These are phyloP conservation scores for Todiramphus chloris DNA, from an alignment of 2,113 vertebrate genomes.

Conservation along the genomic window DNA sequence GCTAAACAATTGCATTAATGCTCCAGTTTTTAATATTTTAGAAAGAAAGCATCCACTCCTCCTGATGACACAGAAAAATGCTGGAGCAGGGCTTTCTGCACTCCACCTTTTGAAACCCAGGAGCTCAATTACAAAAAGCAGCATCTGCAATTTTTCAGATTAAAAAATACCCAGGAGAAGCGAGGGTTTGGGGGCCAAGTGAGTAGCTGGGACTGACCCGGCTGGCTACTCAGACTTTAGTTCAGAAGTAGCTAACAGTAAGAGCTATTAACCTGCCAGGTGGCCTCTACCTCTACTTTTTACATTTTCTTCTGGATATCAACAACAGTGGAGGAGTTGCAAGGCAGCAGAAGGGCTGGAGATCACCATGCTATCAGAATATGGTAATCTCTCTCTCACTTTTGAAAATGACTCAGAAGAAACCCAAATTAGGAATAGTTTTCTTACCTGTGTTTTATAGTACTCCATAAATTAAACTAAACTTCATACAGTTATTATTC, in stretches of 20 bases:
- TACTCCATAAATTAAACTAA: neutral
- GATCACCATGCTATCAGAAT: neutral
- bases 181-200: neutral
- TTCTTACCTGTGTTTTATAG: neutral
- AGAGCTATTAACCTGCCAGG: neutral
- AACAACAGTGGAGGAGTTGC: neutral
- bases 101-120: neutral
- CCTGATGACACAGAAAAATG: neutral
- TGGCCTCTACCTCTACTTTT: neutral
- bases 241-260: neutral
- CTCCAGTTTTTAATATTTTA: neutral
- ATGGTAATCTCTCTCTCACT: rapidly evolving
- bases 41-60: neutral
- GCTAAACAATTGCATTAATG: neutral
- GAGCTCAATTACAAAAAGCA: neutral
- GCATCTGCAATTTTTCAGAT: neutral
- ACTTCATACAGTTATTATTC: neutral
- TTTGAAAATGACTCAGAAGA: neutral
- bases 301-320: neutral
- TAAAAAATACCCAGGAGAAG: neutral
- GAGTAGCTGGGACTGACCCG: neutral
- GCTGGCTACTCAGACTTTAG: neutral
- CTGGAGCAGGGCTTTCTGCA: neutral
- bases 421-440: neutral
- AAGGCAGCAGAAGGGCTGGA: neutral